Conservation (phyloP, 1,140 invertebrate genomes). For the Meloidogyne chitwoodi region DNA sequence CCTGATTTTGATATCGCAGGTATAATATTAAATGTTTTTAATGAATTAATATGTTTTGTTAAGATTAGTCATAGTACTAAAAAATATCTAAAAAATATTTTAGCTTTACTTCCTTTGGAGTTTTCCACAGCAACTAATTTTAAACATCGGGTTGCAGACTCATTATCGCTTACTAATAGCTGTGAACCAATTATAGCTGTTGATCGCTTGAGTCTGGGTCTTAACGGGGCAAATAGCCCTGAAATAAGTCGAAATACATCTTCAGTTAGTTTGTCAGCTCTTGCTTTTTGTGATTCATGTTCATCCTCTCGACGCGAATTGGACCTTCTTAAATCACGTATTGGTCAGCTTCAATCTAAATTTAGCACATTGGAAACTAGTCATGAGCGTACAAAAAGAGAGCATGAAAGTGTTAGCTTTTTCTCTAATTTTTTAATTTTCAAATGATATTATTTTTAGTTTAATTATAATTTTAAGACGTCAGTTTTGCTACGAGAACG, state of each 20-base stretch:
- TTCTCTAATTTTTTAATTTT: neutral
- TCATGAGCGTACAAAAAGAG: conserved; percentile 33
- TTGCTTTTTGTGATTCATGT: conserved; percentile 23
- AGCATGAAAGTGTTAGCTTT: conserved; percentile 35
- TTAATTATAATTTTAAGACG: conserved; percentile 27
- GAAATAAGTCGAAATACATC: neutral
- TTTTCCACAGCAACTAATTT: neutral
- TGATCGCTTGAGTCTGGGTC: neutral
- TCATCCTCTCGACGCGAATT: conserved; percentile 29
- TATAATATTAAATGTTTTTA: neutral
- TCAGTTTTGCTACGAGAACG: conserved; percentile 34
- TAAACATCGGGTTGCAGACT: neutral
- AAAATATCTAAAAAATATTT: no score
- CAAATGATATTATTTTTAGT: neutral
- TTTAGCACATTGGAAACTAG: conserved; percentile 29
- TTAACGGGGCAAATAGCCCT: conserved; percentile 7
- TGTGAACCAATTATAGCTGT: neutral
- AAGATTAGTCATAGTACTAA: no score
- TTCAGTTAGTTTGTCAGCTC: neutral
- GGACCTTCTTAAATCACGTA: conserved; percentile 35
- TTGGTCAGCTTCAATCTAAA: conserved; percentile 41
- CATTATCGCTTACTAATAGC: neutral
- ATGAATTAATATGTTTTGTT: no score
- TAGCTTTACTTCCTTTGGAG: neutral
- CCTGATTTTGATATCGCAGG: neutral